Percentiles rank a stretch among this genome's conserved stretches.
Conservation (phyloP, 2,888 invertebrate species). For the Pristionchus entomophagus region DNA sequence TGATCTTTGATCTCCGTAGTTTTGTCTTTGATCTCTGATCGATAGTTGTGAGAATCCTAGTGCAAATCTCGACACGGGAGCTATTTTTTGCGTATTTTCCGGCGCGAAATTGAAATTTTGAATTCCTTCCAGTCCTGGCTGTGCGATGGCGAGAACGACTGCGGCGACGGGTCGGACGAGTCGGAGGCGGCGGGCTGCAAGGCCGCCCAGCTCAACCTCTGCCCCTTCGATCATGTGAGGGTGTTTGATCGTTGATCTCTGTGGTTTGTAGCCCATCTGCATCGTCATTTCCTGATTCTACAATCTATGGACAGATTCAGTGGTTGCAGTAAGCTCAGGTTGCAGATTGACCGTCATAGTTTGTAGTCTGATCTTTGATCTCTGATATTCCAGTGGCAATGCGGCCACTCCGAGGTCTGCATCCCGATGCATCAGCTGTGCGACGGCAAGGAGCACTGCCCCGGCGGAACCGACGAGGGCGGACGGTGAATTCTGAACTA, state of each 20-base stretch:
- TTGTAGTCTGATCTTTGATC: not conserved
- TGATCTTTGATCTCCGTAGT: conserved; percentile 12
- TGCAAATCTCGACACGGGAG: not conserved
- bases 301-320: too few relatives aligned
- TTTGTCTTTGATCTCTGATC: not conserved
- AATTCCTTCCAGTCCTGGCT: conserved; percentile 69
- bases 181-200: conserved; percentile 67
- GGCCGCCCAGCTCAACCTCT: conserved; percentile 54
- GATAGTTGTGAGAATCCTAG: not conserved
- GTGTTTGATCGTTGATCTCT: conserved; percentile 17
- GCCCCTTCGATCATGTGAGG: conserved; percentile 73
- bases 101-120: conserved; percentile 4
- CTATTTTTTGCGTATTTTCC: not conserved
- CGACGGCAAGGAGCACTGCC: conserved; percentile 93
- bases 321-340: not conserved
- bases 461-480: conserved; percentile 84
- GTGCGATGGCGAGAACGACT: conserved; percentile 75
- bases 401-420: conserved; percentile 79
- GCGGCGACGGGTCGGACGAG: conserved; percentile 74
- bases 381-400: conserved; percentile 48
- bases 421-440: conserved; percentile 84
- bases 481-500: conserved; percentile 77
- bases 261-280: not conserved
- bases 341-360: not conserved
- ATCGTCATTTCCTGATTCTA: too few relatives aligned